phyloP scores from a whole-genome alignment of 2,113 vertebrate genomes.

The Motacilla alba region DNA sequence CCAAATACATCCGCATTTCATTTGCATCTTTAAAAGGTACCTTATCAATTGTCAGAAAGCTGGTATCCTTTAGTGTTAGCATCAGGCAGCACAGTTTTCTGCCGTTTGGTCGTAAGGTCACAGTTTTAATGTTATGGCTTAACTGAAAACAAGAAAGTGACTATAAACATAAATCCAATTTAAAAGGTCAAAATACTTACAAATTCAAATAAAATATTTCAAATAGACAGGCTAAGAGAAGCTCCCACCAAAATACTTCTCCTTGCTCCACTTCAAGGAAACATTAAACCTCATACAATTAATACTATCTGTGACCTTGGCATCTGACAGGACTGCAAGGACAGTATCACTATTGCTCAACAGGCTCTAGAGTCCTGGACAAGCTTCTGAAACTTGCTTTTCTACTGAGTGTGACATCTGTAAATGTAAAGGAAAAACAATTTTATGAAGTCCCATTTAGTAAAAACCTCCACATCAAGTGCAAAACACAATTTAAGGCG shows the following conservation, averaged over 20 bases:
- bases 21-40: constrained; percentile 79
- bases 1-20: constrained; percentile 89
- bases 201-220: background rate
- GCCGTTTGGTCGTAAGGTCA: constrained; percentile 77
- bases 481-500: background rate
- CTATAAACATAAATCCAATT: background rate
- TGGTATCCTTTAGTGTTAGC: constrained; percentile 87
- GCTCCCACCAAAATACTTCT: background rate
- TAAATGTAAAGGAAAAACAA: background rate
- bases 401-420: background rate
- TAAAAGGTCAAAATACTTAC: background rate
- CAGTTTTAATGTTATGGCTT: constrained; percentile 92
- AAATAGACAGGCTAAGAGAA: background rate
- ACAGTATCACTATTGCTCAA: background rate
- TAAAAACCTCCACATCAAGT: background rate
- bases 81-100: constrained; percentile 80
- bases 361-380: background rate
- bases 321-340: background rate
- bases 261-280: background rate
- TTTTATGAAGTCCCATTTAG: background rate
- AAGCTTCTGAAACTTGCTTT: background rate
- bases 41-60: constrained; percentile 87
- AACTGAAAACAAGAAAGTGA: constrained; percentile 74
- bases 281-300: background rate
- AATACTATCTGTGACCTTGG: background rate